Evolutionary conservation across 2,113 vertebrate genomes (phyloP).

Genomic region (Rhea americana): DNA sequence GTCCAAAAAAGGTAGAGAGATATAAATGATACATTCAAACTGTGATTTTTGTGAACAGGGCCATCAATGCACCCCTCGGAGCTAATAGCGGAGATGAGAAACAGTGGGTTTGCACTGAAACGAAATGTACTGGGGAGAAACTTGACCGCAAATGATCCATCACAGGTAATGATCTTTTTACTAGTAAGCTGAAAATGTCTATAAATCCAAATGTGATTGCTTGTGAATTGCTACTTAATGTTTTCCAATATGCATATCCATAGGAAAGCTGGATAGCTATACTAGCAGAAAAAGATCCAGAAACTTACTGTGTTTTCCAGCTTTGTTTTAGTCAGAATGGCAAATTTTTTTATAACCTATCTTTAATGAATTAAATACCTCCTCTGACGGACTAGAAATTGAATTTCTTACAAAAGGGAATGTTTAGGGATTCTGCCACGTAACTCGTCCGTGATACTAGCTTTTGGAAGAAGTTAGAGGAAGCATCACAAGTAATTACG

Average conservation of each 20-base stretch:
- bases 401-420: constrained; percentile 26
- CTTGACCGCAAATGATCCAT: constrained; percentile 93
- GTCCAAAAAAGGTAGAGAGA: constrained; percentile 87
- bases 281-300: constrained; percentile 50
- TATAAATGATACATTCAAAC: constrained; percentile 94
- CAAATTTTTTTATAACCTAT: constrained; percentile 57
- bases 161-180: constrained; percentile 95
- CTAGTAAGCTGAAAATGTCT: constrained; percentile 84
- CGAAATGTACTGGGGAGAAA: constrained; percentile 98
- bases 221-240: constrained; percentile 82
- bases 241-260: constrained; percentile 84
- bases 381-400: constrained; percentile 47
- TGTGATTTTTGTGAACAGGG: constrained; percentile 98
- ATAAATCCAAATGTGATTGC: constrained; percentile 83
- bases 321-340: constrained; percentile 57
- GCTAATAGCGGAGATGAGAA: constrained; percentile 99
- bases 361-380: constrained; percentile 71
- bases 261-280: constrained; percentile 69
- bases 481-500: neutral
- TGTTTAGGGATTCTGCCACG: neutral
- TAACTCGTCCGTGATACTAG: neutral
- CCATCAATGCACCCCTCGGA: constrained; percentile 99
- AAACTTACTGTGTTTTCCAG: constrained; percentile 61
- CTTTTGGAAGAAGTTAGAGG: neutral
- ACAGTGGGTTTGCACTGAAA: constrained; percentile 99